These are phyloP conservation scores for Colaptes auratus DNA, from an alignment of 2,113 vertebrate species.

Conservation along the genomic window DNA sequence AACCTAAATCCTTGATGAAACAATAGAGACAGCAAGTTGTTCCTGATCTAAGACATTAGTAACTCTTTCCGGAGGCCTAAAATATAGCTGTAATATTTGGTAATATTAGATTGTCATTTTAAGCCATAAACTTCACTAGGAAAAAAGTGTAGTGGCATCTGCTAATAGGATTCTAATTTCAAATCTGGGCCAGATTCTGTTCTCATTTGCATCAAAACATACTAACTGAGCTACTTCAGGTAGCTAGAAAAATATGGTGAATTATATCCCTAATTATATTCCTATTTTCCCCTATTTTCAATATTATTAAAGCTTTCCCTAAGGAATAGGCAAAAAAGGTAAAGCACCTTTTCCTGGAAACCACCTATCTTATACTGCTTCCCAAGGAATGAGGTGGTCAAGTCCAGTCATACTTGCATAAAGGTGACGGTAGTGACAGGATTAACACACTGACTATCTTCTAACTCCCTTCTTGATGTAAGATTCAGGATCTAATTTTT, in stretches of 20 bases:
- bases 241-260: not conserved
- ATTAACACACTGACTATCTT: not conserved
- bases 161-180: constrained; percentile 30
- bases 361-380: not conserved
- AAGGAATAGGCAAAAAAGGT: not conserved
- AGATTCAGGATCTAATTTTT: not conserved
- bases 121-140: constrained; percentile 5
- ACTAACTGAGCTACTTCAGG: not conserved
- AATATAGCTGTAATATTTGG: constrained; percentile 42
- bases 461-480: not conserved
- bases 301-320: constrained; percentile 5
- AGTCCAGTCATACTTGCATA: not conserved
- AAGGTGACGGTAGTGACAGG: not conserved
- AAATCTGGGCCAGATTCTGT: constrained; percentile 16
- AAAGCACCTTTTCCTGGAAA: not conserved
- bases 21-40: constrained; percentile 60
- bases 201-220: not conserved
- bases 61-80: constrained; percentile 50
- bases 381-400: not conserved
- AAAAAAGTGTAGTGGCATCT: not conserved
- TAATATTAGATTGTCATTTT: constrained; percentile 8
- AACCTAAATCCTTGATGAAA: constrained; percentile 66
- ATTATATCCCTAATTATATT: not conserved
- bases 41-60: constrained; percentile 34
- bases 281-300: not conserved